Conservation (phyloP, 1,140 invertebrate genomes). For the Drosophila varians region DNA sequence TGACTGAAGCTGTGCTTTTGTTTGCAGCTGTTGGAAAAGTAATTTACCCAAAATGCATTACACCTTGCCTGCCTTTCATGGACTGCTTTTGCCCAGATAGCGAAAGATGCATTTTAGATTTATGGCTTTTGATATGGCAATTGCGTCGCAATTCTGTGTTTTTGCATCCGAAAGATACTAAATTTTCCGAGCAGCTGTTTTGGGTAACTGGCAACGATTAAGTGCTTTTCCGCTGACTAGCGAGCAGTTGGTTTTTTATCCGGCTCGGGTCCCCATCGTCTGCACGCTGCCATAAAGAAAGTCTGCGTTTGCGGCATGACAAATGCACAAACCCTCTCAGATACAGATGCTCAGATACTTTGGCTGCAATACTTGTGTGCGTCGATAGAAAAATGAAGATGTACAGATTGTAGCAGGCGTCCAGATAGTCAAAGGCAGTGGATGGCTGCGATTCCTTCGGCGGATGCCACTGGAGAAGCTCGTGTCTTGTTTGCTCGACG, state of each 20-base stretch:
- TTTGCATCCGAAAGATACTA: constrained; percentile 49
- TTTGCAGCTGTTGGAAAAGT: constrained; percentile 24
- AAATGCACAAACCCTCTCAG: constrained; percentile 34
- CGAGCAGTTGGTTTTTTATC: constrained; percentile 34
- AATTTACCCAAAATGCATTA: constrained; percentile 16
- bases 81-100: background rate
- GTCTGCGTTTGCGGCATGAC: constrained; percentile 25
- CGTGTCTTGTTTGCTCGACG: constrained; percentile 40
- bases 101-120: constrained; percentile 16
- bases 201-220: constrained; percentile 22
- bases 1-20: background rate
- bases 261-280: constrained; percentile 20
- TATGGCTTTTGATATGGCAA: constrained; percentile 26
- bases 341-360: constrained; percentile 5
- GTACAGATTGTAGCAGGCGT: constrained; percentile 75
- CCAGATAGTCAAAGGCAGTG: constrained; percentile 38
- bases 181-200: constrained; percentile 39
- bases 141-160: constrained; percentile 23
- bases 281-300: constrained; percentile 40
- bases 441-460: constrained; percentile 15
- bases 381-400: constrained; percentile 78
- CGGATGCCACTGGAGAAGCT: constrained; percentile 59
- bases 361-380: constrained; percentile 33
- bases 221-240: constrained; percentile 40
- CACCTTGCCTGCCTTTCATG: background rate